These are phyloP conservation scores for Ornithorhynchus anatinus DNA, from an alignment of 2,113 vertebrate species.

Conservation along the genomic window DNA sequence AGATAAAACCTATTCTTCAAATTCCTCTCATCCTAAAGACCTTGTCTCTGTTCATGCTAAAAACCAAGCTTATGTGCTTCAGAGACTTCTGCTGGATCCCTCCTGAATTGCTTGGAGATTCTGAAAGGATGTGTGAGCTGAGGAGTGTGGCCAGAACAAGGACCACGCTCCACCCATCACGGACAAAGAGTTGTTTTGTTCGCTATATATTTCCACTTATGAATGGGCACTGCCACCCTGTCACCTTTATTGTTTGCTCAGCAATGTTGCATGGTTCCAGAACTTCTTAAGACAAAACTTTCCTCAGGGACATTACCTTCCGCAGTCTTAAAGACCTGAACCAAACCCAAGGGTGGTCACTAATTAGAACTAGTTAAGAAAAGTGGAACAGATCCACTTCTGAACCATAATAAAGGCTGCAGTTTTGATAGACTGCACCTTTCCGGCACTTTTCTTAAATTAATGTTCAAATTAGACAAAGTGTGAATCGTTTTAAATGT, in stretches of 20 bases:
- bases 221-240: too few relatives aligned
- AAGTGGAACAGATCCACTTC: constrained; percentile 28
- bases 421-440: constrained; percentile 17
- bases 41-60: constrained; percentile 46
- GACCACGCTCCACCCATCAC: too few relatives aligned
- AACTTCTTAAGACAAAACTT: background rate
- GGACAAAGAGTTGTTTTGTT: too few relatives aligned
- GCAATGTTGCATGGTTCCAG: background rate
- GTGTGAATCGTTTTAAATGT: constrained; percentile 38
- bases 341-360: constrained; percentile 5
- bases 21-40: constrained; percentile 40
- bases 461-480: constrained; percentile 41
- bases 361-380: constrained; percentile 12
- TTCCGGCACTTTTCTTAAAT: constrained; percentile 23
- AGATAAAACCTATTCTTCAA: constrained; percentile 49
- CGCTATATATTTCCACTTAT: too few relatives aligned
- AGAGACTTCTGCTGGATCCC: constrained; percentile 4
- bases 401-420: constrained; percentile 8
- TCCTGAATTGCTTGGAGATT: background rate
- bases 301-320: constrained; percentile 8
- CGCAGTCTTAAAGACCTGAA: constrained; percentile 14
- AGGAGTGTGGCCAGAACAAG: background rate
- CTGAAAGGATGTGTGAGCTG: constrained; percentile 1
- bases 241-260: background rate
- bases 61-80: constrained; percentile 28